Conservation (phyloP, 2,797 vertebrate species). For the Megalops cyprinoides region DNA sequence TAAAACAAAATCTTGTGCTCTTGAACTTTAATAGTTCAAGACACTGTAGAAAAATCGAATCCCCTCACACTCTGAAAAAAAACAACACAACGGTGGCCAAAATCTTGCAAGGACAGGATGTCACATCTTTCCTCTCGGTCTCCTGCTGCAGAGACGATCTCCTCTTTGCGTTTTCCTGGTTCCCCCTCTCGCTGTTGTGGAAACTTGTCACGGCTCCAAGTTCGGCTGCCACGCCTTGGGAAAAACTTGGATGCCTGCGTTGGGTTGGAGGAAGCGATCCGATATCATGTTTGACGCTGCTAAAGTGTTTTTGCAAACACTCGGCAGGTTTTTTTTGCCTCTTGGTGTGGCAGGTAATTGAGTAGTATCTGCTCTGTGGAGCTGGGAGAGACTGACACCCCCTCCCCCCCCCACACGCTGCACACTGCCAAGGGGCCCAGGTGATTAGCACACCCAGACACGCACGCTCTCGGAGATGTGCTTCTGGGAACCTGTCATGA, state of each 20-base stretch:
- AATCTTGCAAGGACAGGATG: neutral
- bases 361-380: conserved; percentile 4
- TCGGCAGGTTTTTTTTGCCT: conserved; percentile 8
- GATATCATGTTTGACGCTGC: neutral
- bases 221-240: neutral
- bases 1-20: neutral
- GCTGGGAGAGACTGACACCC: neutral
- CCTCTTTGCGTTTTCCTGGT: neutral
- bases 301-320: conserved; percentile 15
- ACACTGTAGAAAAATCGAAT: neutral
- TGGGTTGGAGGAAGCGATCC: neutral
- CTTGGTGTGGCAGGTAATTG: conserved; percentile 2
- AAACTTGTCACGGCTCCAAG: conserved; percentile 7
- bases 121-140: neutral
- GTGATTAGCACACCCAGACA: neutral
- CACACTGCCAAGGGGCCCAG: neutral
- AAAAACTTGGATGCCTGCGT: neutral
- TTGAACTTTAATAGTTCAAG: neutral
- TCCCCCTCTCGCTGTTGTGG: neutral
- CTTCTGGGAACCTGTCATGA: conserved; percentile 1
- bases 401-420: neutral
- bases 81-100: too few species aligned
- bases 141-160: neutral
- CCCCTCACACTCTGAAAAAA: too few species aligned
- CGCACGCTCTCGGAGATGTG: neutral